phyloP scores from a whole-genome alignment of 2,797 vertebrate genomes.

The Tragelaphus eurycerus region DNA sequence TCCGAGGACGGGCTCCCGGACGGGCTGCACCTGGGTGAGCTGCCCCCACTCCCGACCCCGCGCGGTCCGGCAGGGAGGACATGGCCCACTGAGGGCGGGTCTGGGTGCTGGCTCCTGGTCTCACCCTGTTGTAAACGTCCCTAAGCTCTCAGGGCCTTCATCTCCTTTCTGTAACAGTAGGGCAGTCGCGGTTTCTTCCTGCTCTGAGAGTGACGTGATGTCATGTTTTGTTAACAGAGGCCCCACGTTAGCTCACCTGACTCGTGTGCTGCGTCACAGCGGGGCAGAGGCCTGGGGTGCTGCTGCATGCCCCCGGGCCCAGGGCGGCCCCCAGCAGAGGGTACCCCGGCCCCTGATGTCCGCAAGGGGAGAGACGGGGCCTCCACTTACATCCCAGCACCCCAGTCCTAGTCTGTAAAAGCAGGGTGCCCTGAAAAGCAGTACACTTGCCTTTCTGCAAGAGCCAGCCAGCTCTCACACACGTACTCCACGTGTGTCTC shows the following conservation, averaged over 20 bases:
- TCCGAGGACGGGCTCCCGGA: conserved; percentile 87
- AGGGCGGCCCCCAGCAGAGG: rapidly evolving
- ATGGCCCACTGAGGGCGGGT: rapidly evolving
- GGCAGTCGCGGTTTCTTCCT: not conserved
- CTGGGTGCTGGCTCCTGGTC: not conserved
- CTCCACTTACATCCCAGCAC: not conserved
- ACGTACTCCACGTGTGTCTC: not conserved
- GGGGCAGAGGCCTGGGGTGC: not conserved
- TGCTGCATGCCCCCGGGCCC: rapidly evolving
- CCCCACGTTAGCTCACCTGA: rapidly evolving
- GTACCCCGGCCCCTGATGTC: too few species aligned
- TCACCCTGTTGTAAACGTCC: not conserved
- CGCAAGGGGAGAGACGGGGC: not conserved
- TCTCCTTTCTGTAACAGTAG: not conserved
- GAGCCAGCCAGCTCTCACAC: too few species aligned
- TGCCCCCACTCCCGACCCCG: rapidly evolving
- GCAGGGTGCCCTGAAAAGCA: not conserved
- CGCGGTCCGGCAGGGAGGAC: not conserved
- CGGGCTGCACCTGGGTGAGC: conserved; percentile 87
- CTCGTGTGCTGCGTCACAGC: rapidly evolving
- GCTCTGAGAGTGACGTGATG: not conserved
- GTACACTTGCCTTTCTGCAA: rapidly evolving
- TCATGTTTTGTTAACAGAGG: not conserved
- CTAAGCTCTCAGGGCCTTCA: not conserved
- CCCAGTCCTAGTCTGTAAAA: not conserved